These are phyloP conservation scores for Tetrax tetrax DNA, from an alignment of 2,113 vertebrate genomes.

Conservation along the genomic window DNA sequence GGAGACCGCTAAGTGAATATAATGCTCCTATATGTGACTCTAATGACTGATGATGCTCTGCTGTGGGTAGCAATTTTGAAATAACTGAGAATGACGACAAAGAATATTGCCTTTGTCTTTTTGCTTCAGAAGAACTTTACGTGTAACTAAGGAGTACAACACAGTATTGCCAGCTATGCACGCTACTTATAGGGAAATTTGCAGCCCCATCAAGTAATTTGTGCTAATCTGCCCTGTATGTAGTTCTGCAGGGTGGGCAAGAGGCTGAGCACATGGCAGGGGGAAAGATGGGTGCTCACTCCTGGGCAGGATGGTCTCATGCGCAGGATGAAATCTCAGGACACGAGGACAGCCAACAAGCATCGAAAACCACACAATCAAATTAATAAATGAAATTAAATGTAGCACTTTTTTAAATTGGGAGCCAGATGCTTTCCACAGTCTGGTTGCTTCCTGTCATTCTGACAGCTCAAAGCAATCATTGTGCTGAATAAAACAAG, in stretches of 20 bases:
- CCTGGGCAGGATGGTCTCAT: not conserved
- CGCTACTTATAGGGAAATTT: constrained; percentile 2
- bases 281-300: not conserved
- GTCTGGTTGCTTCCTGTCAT: not conserved
- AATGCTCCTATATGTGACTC: constrained; percentile 53
- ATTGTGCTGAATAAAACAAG: not conserved
- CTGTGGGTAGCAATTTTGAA: constrained; percentile 53
- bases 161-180: not conserved
- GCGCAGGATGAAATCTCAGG: not conserved
- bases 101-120: constrained; percentile 40
- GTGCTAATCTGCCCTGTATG: not conserved
- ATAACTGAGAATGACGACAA: constrained; percentile 37
- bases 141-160: constrained; percentile 18
- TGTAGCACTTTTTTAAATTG: not conserved
- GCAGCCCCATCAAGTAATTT: constrained; percentile 2
- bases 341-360: not conserved
- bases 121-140: constrained; percentile 18
- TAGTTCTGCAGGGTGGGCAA: not conserved
- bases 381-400: constrained; percentile 1
- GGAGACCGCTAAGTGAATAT: constrained; percentile 20
- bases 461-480: not conserved
- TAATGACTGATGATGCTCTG: constrained; percentile 61
- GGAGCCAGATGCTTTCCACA: constrained; percentile 5
- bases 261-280: fast-evolving
- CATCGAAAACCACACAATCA: not conserved